Evolutionary conservation across 2,113 vertebrate species (phyloP).

Genomic region (Kobus ellipsiprymnus): DNA sequence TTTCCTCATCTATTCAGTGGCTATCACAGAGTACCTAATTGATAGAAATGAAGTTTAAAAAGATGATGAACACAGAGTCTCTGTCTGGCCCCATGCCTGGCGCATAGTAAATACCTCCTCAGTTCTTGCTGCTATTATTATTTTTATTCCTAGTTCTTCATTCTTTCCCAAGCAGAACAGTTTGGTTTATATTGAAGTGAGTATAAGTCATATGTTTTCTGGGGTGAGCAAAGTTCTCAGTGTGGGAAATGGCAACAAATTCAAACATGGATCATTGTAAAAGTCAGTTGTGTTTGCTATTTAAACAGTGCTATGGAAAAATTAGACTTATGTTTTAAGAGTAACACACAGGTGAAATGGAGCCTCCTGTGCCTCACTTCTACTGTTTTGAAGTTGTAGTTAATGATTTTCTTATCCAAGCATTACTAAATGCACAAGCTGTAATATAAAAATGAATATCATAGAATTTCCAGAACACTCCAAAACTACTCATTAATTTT

Average conservation of each 20-base stretch:
- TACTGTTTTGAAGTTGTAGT: neutral
- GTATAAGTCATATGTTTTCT: neutral
- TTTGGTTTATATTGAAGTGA: neutral
- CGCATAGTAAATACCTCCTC: neutral
- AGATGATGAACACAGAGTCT: neutral
- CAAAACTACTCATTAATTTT: constrained; percentile 22
- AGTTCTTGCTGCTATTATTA: neutral
- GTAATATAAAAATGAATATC: constrained; percentile 4
- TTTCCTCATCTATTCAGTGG: neutral
- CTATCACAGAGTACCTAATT: neutral
- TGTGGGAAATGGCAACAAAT: neutral
- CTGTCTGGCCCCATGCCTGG: neutral
- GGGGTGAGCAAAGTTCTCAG: neutral
- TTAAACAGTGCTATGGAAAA: neutral
- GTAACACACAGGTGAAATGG: neutral
- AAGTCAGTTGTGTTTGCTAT: neutral
- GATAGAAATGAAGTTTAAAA: neutral
- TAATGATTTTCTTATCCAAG: constrained; percentile 36
- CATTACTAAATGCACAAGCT: constrained; percentile 26
- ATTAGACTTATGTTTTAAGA: neutral
- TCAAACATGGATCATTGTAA: neutral
- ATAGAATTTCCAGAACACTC: constrained; percentile 25
- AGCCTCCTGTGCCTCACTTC: neutral
- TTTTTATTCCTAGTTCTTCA: neutral
- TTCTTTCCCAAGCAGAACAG: neutral